Evolutionary conservation across 2,797 vertebrate species (phyloP).

Genomic region (Neomorphus geoffroyi): DNA sequence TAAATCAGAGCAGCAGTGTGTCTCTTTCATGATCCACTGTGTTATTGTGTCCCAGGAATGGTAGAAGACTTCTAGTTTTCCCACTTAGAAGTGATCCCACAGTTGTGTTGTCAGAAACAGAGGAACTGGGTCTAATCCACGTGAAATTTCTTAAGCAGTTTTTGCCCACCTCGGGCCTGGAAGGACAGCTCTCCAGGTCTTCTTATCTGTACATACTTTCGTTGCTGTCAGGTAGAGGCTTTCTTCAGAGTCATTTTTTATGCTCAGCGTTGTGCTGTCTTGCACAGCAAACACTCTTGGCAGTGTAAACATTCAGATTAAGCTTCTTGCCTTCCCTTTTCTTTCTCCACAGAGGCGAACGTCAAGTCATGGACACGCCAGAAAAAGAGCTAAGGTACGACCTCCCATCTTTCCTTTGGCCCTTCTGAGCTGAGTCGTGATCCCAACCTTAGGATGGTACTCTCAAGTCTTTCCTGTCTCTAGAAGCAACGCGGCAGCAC

Average conservation of each 20-base stretch:
- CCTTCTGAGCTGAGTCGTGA: background rate
- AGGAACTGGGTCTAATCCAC: background rate
- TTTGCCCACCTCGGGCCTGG: background rate
- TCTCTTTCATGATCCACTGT: background rate
- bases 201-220: background rate
- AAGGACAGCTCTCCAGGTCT: background rate
- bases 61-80: background rate
- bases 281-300: too few relatives aligned
- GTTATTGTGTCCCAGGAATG: background rate
- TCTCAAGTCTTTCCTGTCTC: background rate
- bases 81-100: background rate
- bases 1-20: background rate
- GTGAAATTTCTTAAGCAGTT: background rate
- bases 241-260: background rate
- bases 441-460: background rate
- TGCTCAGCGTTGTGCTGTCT: background rate
- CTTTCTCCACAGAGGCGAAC: conserved; percentile 83
- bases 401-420: background rate
- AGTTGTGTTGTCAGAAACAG: background rate
- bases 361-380: conserved; percentile 90
- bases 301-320: rapidly evolving
- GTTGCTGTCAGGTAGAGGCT: background rate
- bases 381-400: conserved; percentile 96
- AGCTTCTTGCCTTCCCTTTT: background rate
- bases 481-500: background rate